These are phyloP conservation scores for Hypotaenidia philippensis DNA, from an alignment of 2,797 vertebrate species.

Conservation along the genomic window DNA sequence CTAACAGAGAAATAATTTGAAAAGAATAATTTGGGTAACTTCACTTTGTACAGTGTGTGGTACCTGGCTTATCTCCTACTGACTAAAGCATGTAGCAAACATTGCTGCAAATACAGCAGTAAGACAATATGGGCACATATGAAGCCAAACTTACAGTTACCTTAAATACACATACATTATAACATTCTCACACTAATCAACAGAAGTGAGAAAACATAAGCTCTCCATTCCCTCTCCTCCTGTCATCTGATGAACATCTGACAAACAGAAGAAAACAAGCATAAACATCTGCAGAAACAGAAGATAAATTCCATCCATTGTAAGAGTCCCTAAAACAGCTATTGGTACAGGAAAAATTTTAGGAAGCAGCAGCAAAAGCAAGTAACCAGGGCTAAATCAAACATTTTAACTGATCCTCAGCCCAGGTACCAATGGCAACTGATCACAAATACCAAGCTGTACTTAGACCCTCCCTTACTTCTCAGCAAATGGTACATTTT, in stretches of 20 bases:
- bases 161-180: not conserved
- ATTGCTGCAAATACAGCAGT: not conserved
- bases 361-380: not conserved
- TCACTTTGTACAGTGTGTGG: rapidly evolving
- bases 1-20: not conserved
- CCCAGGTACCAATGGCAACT: not conserved
- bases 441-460: not conserved
- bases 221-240: not conserved
- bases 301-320: not conserved
- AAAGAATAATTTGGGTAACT: not conserved
- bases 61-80: not conserved
- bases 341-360: not conserved
- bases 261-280: not conserved
- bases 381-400: not conserved
- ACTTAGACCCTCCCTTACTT: not conserved
- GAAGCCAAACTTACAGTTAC: not conserved
- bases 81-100: not conserved
- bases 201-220: not conserved
- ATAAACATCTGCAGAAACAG: not conserved
- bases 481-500: not conserved
- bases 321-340: not conserved
- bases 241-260: not conserved
- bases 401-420: not conserved
- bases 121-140: not conserved
- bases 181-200: not conserved